Conservation (phyloP, 1,140 invertebrate genomes). For the Drosophila nasuta region DNA sequence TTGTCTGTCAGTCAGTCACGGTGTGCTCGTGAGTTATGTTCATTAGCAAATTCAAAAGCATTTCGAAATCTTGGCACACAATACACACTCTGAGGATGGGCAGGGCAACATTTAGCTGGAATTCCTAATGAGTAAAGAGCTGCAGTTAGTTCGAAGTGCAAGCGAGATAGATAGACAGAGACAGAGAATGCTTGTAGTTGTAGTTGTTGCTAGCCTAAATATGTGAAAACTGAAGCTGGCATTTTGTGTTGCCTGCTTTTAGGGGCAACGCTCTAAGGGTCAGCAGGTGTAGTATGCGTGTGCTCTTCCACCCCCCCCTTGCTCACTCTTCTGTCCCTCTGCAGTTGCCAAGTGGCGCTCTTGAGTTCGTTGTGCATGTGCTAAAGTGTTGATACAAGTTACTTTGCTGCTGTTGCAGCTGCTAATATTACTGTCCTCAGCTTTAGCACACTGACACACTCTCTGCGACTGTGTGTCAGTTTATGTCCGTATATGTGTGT, state of each 20-base stretch:
- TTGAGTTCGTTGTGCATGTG: conserved; percentile 72
- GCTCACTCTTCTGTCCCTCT: background rate
- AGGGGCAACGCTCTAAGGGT: conserved; percentile 75
- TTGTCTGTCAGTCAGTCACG: conserved; percentile 38
- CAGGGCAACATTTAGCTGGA: conserved; percentile 59
- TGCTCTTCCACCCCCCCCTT: background rate
- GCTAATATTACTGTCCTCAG: conserved; percentile 52
- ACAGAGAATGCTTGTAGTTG: background rate
- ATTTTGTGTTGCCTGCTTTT: conserved; percentile 64
- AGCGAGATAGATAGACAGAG: background rate
- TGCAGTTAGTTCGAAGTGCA: conserved; percentile 10
- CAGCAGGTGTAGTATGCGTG: conserved; percentile 59
- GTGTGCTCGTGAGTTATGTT: conserved; percentile 72
- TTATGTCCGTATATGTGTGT: conserved; percentile 1
- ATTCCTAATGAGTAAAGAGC: conserved; percentile 63
- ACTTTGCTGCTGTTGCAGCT: conserved; percentile 57
- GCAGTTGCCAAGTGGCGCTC: conserved; percentile 57
- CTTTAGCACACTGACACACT: conserved; percentile 73
- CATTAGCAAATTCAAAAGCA: conserved; percentile 78
- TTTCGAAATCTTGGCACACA: conserved; percentile 43
- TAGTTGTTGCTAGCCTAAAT: conserved; percentile 63
- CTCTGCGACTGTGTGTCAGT: conserved; percentile 27
- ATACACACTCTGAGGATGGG: conserved; percentile 12
- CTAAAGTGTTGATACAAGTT: conserved; percentile 83
- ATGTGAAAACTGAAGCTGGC: conserved; percentile 65